Evolutionary conservation across 2,888 invertebrate species (phyloP).

Genomic region (Caenorhabditis becei): DNA sequence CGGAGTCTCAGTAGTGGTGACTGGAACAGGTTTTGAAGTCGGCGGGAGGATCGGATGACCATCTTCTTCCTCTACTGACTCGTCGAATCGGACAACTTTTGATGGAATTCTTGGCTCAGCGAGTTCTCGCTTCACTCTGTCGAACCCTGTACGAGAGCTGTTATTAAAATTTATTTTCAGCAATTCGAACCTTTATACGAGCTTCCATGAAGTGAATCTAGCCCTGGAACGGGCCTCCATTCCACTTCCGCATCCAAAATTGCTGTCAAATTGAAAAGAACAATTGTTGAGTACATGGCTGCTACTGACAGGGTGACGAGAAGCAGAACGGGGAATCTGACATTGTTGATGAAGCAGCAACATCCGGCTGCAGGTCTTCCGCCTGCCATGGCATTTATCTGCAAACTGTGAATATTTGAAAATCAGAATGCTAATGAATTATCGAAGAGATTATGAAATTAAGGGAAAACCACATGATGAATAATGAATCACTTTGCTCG

Average conservation of each 20-base stretch:
- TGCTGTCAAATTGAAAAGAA: conserved; percentile 73
- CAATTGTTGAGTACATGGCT: conserved; percentile 70
- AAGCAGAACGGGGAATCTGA: conserved; percentile 70
- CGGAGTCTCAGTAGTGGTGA: conserved; percentile 22
- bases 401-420: neutral
- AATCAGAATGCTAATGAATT: neutral
- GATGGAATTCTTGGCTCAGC: conserved; percentile 20
- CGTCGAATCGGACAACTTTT: conserved; percentile 47
- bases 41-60: conserved; percentile 60
- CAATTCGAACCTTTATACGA: conserved; percentile 45
- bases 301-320: conserved; percentile 66
- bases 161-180: no score
- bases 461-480: neutral
- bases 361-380: conserved; percentile 64
- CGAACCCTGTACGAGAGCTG: conserved; percentile 16
- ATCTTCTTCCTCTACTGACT: conserved; percentile 35
- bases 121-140: conserved; percentile 40
- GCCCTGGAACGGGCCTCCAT: conserved; percentile 53
- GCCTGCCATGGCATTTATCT: conserved; percentile 59
- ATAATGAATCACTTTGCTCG: neutral
- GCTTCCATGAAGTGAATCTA: conserved; percentile 59
- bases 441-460: neutral
- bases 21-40: conserved; percentile 20
- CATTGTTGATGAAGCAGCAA: conserved; percentile 70
- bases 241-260: conserved; percentile 60